These are phyloP conservation scores for Tetramorium simillimum DNA, from an alignment of 1,140 invertebrate genomes.

Conservation along the genomic window DNA sequence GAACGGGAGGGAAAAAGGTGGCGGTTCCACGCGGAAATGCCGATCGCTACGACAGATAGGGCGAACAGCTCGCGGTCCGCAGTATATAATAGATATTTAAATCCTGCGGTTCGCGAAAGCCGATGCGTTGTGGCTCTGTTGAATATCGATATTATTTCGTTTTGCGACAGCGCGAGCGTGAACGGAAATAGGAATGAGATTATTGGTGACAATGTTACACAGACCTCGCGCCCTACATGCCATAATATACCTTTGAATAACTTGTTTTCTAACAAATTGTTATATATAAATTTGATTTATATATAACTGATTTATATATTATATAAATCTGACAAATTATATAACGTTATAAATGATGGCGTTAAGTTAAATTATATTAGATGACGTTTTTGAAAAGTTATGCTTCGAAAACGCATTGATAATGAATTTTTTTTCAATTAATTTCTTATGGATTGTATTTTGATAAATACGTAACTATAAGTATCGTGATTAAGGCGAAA, in stretches of 20 bases:
- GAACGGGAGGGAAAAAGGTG: slow-evolving; percentile 21
- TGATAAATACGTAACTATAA: neutral
- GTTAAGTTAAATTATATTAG: neutral
- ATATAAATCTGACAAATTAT: too few relatives aligned
- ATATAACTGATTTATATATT: too few relatives aligned
- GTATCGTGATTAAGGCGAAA: neutral
- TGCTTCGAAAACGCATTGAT: neutral
- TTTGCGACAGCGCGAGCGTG: neutral
- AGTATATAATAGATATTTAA: slow-evolving; percentile 82
- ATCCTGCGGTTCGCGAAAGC: slow-evolving; percentile 79
- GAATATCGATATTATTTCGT: slow-evolving; percentile 80
- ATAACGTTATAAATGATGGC: neutral
- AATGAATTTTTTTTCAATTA: neutral
- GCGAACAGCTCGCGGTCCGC: slow-evolving; percentile 56
- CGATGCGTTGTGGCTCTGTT: slow-evolving; percentile 67
- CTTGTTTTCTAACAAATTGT: neutral
- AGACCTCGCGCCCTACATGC: neutral
- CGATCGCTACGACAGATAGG: slow-evolving; percentile 65
- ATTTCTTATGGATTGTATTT: neutral
- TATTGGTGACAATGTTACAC: neutral
- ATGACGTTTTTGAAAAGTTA: neutral
- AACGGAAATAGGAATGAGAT: slow-evolving; percentile 37
- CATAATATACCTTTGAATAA: neutral
- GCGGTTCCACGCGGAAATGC: slow-evolving; percentile 43
- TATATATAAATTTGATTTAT: slow-evolving; percentile 2